A percentile compares a stretch with the other conserved stretches of the same genome.
These are phyloP conservation scores for Halcyon leucocephala DNA, from an alignment of 2,797 vertebrate genomes.

Conservation along the genomic window DNA sequence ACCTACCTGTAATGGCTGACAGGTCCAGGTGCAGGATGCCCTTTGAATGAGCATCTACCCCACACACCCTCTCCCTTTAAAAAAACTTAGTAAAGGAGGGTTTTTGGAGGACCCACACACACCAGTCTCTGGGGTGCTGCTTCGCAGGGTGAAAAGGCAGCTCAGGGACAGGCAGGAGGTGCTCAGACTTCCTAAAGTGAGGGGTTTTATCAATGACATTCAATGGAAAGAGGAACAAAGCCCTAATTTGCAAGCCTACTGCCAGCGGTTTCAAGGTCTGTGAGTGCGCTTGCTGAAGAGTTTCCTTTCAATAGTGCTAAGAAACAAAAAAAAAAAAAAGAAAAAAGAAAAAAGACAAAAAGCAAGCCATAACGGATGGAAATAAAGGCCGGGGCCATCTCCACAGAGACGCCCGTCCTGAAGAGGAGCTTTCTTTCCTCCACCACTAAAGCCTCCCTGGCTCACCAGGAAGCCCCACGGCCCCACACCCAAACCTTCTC, in stretches of 20 bases:
- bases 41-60: not conserved
- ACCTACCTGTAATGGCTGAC: not conserved
- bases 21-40: not conserved
- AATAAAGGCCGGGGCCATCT: not conserved
- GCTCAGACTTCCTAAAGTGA: not conserved
- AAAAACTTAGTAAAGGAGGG: no score
- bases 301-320: not conserved
- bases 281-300: not conserved
- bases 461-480: not conserved
- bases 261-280: not conserved
- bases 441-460: rapidly evolving
- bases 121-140: not conserved
- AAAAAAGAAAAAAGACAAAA: no score
- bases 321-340: not conserved
- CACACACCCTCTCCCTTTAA: not conserved
- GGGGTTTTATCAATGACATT: not conserved
- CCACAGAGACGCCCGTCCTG: not conserved
- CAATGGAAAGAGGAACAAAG: slow-evolving; percentile 33
- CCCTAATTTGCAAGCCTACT: not conserved
- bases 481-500: not conserved
- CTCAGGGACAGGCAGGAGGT: not conserved
- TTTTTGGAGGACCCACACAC: no score
- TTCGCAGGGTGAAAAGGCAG: not conserved
- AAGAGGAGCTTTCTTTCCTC: not conserved
- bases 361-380: not conserved